Conservation (phyloP, 2,113 vertebrate species). For the Cricetomys ansorgei region DNA sequence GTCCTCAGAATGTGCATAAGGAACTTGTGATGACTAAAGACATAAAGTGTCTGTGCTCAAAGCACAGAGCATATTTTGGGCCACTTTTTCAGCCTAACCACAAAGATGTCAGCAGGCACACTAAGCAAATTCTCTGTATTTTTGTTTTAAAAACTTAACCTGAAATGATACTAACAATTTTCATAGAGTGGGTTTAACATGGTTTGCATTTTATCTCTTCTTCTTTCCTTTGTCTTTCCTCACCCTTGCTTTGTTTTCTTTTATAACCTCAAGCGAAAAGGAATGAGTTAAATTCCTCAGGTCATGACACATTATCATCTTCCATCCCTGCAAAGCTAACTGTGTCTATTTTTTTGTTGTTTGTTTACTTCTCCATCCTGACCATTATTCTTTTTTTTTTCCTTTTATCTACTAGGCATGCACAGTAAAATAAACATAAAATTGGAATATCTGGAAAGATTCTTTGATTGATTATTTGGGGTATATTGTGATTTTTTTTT, state of each 20-base stretch:
- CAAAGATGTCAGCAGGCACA: neutral
- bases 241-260: neutral
- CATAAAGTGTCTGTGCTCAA: neutral
- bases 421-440: neutral
- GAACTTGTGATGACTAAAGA: neutral
- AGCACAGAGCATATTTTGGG: neutral
- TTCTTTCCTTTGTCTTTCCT: neutral
- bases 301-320: neutral
- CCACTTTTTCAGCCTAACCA: neutral
- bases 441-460: neutral
- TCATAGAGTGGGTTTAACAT: neutral
- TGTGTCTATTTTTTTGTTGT: neutral
- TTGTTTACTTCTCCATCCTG: neutral
- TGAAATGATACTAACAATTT: neutral
- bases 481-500: neutral
- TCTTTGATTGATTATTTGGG: neutral
- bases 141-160: neutral
- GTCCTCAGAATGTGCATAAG: constrained; percentile 28
- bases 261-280: neutral
- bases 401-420: neutral
- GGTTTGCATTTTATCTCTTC: neutral
- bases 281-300: neutral
- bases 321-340: neutral
- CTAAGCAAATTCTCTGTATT: neutral
- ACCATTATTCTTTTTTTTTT: neutral